Evolutionary conservation across 35 echinoderm and acorn worm genomes (phyloP).

Genomic region (Apostichopus japonicus): DNA sequence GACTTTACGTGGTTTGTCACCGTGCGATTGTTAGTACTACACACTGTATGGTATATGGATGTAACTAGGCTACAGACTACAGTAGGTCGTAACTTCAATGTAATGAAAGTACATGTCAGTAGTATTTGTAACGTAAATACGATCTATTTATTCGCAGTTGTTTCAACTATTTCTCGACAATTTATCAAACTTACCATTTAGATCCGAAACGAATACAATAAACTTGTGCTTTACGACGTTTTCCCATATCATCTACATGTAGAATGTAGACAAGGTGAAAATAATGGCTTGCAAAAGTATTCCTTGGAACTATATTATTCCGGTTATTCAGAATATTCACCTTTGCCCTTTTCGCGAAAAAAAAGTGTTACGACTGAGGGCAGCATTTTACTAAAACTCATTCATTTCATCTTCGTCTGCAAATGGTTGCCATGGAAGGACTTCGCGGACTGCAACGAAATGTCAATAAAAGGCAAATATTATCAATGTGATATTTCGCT

Average conservation of each 20-base stretch:
- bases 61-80: conserved; percentile 20
- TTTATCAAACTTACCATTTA: conserved; percentile 12
- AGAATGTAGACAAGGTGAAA: neutral
- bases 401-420: too few relatives aligned
- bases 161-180: neutral
- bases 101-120: conserved; percentile 8
- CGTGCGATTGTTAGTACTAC: neutral
- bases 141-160: neutral
- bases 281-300: conserved; percentile 10
- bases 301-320: conserved; percentile 26
- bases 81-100: conserved; percentile 9
- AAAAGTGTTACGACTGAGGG: neutral
- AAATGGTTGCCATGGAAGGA: too few relatives aligned
- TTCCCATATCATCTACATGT: conserved; percentile 37
- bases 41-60: neutral
- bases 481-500: too few relatives aligned
- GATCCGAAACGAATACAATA: neutral
- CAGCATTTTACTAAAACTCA: neutral
- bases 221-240: conserved; percentile 25
- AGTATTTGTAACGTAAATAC: neutral
- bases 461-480: too few relatives aligned
- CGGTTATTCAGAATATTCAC: conserved; percentile 32
- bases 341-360: conserved; percentile 24
- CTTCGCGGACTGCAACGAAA: too few relatives aligned
- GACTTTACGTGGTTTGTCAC: neutral